Evolutionary conservation across 2,888 invertebrate genomes (phyloP).

Genomic region (Ectemnius cavifrons): DNA sequence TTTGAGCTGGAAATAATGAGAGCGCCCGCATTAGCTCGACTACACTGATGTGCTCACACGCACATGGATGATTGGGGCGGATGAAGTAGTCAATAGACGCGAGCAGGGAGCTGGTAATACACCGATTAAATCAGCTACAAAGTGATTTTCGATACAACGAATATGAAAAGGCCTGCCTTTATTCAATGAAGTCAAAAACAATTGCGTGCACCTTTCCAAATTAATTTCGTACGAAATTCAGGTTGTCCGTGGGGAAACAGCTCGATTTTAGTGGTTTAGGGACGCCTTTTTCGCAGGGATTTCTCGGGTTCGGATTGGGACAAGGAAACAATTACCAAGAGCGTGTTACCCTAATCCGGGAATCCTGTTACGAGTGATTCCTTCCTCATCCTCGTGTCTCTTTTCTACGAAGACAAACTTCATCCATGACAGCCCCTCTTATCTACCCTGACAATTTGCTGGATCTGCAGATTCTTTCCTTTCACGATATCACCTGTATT

Average conservation of each 20-base stretch:
- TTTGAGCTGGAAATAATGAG: slow-evolving; percentile 54
- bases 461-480: slow-evolving; percentile 28
- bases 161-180: no score
- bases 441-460: slow-evolving; percentile 51
- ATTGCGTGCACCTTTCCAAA: no score
- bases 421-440: slow-evolving; percentile 32
- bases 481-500: slow-evolving; percentile 19
- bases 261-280: slow-evolving; percentile 11
- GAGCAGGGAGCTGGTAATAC: slow-evolving; percentile 29
- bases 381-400: slow-evolving; percentile 39
- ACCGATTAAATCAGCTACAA: slow-evolving; percentile 51
- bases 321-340: slow-evolving; percentile 64
- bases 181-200: no score
- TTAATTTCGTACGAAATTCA: no score
- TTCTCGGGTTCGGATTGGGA: slow-evolving; percentile 51
- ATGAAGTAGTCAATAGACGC: slow-evolving; percentile 51
- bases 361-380: slow-evolving; percentile 61
- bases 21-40: slow-evolving; percentile 30
- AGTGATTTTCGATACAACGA: slow-evolving; percentile 54
- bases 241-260: background rate
- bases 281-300: slow-evolving; percentile 30
- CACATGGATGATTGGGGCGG: background rate
- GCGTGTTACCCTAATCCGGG: slow-evolving; percentile 65
- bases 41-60: slow-evolving; percentile 10
- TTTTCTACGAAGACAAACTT: slow-evolving; percentile 52